Conservation (phyloP, 1,140 invertebrate species). For the Adelges cooleyi region DNA sequence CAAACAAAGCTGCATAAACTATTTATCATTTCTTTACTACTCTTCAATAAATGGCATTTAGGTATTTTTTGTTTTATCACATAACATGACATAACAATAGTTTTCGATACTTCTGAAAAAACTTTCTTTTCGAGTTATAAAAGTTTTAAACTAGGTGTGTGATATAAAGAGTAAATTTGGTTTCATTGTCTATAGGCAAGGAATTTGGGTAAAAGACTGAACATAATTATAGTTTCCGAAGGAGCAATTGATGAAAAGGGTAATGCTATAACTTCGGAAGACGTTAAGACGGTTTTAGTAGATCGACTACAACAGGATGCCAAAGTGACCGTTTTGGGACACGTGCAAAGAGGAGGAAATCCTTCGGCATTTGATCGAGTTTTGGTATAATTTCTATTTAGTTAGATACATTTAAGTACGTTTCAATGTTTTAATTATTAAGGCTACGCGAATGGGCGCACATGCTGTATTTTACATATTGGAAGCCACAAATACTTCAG, state of each 20-base stretch:
- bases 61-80: too few relatives aligned
- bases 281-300: constrained; percentile 78
- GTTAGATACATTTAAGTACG: too few relatives aligned
- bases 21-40: too few relatives aligned
- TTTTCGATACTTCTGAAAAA: too few relatives aligned
- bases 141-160: too few relatives aligned
- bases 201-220: constrained; percentile 80
- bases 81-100: too few relatives aligned
- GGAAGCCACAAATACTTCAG: constrained; percentile 84
- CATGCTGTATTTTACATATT: constrained; percentile 95
- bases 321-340: constrained; percentile 91
- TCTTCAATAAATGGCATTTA: too few relatives aligned
- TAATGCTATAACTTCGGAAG: constrained; percentile 81
- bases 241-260: constrained; percentile 93
- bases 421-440: constrained; percentile 32
- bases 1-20: too few relatives aligned
- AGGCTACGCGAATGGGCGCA: constrained; percentile 99
- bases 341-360: constrained; percentile 94
- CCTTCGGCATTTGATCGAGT: constrained; percentile 98
- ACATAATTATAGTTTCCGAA: constrained; percentile 97
- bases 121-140: too few relatives aligned
- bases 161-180: too few relatives aligned
- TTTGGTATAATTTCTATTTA: constrained; percentile 48
- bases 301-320: constrained; percentile 89
- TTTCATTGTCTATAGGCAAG: constrained; percentile 83